Base-by-base conservation (phyloP, 92 coral and sea anemone genomes). In the Heteractis magnifica region DNA sequence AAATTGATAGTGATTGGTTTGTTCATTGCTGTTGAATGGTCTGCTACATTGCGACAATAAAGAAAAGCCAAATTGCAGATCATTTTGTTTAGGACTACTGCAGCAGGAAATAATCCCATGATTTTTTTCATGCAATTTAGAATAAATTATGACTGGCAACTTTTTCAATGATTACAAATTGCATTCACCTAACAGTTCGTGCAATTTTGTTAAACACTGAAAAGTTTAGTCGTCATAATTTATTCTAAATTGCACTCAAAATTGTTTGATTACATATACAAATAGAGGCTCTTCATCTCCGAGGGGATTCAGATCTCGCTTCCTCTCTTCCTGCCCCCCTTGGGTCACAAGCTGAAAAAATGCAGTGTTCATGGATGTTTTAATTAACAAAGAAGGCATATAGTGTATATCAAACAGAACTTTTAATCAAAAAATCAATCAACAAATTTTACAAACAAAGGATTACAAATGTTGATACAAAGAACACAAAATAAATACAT, bases 221-320 rank as follows among this genome's bases (percentile, higher is more conserved):
- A 65, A 65, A 65, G 2, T 65, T 65, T 65, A 65, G 0, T 65
- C 4, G 72, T 65, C 72, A 65, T 65, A 65, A 65, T 0, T 65
- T 65, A 65, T 65, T 65, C 34, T 65, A 65, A 21, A 65, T 65
- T 65, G 72, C 72, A 65, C 72, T 65, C 72, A 65, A 65, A 65
- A 65, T 65, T 20, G 26, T 65, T 6, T 20, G 26, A 65, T 65
- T 65, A 65, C 72, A 15, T 65, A 65, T 65, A 65, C 72, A 65
- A 65, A 65, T 65, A 52, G 56, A 52, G 56, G 56, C 56, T 52
- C 56, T 52, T 52, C 56, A 52, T 52, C 56, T 52, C 56, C 56
- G 56, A 52, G 56, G 56, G 56, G 56, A 52, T 52, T 52, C 56
- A 52, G 56, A 52, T 52, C 56, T 52, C 56, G 56, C 56, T 52